phyloP scores from a whole-genome alignment of 2,113 vertebrate genomes.

The Dasypus novemcinctus region DNA sequence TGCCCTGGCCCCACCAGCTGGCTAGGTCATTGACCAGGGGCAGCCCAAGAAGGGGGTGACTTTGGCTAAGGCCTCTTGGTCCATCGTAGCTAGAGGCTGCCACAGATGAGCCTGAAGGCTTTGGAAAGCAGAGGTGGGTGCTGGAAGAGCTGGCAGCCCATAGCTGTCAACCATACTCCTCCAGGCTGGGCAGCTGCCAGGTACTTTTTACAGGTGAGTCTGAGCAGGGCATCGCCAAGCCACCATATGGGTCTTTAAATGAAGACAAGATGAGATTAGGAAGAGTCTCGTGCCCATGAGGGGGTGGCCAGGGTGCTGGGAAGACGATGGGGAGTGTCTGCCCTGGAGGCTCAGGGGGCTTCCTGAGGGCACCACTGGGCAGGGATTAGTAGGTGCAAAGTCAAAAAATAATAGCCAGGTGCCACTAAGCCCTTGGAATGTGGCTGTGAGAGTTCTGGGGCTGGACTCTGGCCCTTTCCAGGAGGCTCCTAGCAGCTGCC shows the following conservation, averaged over 20 bases:
- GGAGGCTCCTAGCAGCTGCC: not conserved
- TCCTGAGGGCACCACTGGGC: not conserved
- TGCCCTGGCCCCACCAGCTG: too few species aligned
- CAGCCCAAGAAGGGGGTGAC: too few species aligned
- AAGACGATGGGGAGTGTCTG: not conserved
- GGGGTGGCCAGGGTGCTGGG: not conserved
- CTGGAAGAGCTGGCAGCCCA: not conserved
- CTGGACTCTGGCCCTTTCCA: not conserved
- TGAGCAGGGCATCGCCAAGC: not conserved
- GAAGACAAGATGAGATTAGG: rapidly evolving
- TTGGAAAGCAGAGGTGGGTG: not conserved
- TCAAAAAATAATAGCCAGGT: not conserved
- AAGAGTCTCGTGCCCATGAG: not conserved
- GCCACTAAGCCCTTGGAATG: not conserved
- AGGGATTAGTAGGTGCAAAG: rapidly evolving
- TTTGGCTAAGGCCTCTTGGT: too few species aligned
- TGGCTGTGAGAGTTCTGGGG: not conserved
- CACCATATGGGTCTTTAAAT: rapidly evolving
- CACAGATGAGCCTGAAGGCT: too few species aligned
- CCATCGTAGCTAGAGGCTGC: too few species aligned
- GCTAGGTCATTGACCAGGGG: too few species aligned
- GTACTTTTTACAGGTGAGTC: rapidly evolving
- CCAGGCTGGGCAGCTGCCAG: not conserved
- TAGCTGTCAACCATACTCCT: not conserved
- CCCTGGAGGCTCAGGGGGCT: not conserved